Conservation (phyloP, 1,140 invertebrate genomes). For the Paramacrobiotus metropolitanus region DNA sequence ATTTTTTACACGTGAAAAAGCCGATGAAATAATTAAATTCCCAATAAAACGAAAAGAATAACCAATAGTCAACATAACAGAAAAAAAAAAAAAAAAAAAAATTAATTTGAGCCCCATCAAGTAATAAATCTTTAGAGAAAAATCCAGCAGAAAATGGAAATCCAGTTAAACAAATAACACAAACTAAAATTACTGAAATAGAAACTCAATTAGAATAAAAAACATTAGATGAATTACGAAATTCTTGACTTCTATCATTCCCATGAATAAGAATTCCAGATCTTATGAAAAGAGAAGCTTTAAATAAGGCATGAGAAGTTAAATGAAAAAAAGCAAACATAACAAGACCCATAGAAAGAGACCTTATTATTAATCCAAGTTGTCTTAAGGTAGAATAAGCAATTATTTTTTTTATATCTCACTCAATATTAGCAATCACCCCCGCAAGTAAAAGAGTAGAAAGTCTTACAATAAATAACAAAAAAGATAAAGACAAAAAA, state of each 20-base stretch:
- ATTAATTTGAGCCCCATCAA: too few species aligned
- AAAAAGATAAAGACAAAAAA: too few species aligned
- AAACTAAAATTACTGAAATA: too few species aligned
- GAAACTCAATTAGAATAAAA: too few species aligned
- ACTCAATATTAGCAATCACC: not conserved
- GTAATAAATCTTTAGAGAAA: too few species aligned
- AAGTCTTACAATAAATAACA: not conserved
- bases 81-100: not conserved
- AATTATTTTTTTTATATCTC: not conserved
- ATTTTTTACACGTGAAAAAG: not conserved
- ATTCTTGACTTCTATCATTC: not conserved
- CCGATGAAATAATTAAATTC: not conserved
- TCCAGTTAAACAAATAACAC: too few species aligned
- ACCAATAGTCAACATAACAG: too few species aligned
- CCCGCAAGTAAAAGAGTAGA: not conserved
- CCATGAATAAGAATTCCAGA: not conserved
- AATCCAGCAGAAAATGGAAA: too few species aligned
- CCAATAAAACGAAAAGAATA: not conserved
- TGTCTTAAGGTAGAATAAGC: not conserved
- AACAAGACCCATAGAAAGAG: too few species aligned
- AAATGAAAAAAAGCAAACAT: too few species aligned
- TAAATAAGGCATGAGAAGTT: not conserved
- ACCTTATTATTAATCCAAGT: not conserved
- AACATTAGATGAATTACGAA: not conserved
- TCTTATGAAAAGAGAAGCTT: not conserved